Evolutionary conservation across 2,888 invertebrate genomes (phyloP), one percentile per base, ranked within the genome.

Genomic region (Chironomus riparius): DNA sequence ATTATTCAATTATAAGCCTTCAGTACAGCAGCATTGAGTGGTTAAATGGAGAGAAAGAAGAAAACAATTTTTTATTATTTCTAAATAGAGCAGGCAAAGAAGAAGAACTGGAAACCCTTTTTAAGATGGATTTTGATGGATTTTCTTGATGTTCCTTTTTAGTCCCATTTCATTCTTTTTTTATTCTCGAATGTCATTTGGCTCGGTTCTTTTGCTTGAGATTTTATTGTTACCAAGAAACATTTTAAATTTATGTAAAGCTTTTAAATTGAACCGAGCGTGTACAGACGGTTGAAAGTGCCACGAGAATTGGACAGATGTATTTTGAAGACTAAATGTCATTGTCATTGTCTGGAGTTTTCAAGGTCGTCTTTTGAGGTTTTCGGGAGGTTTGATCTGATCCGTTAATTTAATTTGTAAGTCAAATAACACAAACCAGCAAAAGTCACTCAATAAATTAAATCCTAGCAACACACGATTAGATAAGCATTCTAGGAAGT

Each of bases 1-100:
- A 65, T 65, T 65, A 65, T 65, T 65, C 65, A 65, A 65, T 65
- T 65, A 65, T 24, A 65, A 65, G 21, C 65, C 56, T 18, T 56
- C 56, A 56, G 15, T 38, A 38, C 38, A 38, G 10, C 38, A 38
- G 38, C 38, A 38, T 38, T 38, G 38, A 38, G 38, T 38, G 38
- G 38, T 38, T 38, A 38, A 38, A 38, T 38, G 38, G 38, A 38
- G 1, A 38, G 10, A 38, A 28, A 38, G 38, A 38, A 38, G 10
- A 10, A 38, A 38, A 38, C 38, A 38, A 38, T 38, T 28, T 28
- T 28, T 28, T 28, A 28, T 4, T 28, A 28, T 28, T 28, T 38
- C 38, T 10, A 38, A 38, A 38, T 10, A 38, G 38, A 15, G n/a
- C 1, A n/a, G 56, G n/a, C 56, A 56, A 15, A 56, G 56, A 56